Conservation (phyloP, 2,797 vertebrate species). For the Anguilla pacifica region DNA sequence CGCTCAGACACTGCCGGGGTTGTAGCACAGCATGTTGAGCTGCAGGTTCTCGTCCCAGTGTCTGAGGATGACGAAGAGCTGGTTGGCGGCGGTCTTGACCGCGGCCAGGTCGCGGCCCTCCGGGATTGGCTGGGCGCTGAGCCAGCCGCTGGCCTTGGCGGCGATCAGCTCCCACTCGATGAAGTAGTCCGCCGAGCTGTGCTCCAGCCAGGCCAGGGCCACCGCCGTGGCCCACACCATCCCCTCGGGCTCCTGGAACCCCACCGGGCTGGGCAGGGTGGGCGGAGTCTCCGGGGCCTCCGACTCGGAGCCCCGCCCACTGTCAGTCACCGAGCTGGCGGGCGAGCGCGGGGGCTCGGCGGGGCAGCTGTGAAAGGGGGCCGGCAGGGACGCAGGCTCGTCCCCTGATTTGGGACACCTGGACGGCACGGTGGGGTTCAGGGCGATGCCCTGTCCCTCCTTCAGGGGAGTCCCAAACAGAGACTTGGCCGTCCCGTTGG, state of each 20-base stretch:
- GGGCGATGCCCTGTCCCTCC: constrained; percentile 42
- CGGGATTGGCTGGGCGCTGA: constrained; percentile 80
- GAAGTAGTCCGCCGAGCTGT: constrained; percentile 90
- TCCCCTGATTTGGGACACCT: constrained; percentile 42
- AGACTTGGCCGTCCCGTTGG: fast-evolving
- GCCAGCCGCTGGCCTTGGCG: constrained; percentile 90
- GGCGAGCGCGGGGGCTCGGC: constrained; percentile 52
- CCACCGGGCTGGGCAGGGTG: constrained; percentile 43
- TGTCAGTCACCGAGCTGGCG: constrained; percentile 36
- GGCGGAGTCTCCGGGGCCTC: constrained; percentile 2
- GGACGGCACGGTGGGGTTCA: constrained; percentile 46
- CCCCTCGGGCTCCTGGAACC: constrained; percentile 69
- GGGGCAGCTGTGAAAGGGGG: constrained; percentile 48
- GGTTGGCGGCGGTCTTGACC: constrained; percentile 86
- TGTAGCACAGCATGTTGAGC: constrained; percentile 95
- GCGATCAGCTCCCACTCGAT: constrained; percentile 95
- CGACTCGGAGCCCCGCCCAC: constrained; percentile 45
- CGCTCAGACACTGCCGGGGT: constrained; percentile 83
- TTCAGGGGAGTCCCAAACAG: neutral
- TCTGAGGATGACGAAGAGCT: constrained; percentile 94
- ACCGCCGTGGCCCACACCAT: constrained; percentile 93
- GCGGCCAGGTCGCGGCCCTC: constrained; percentile 76
- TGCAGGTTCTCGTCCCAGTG: constrained; percentile 98
- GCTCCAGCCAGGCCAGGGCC: constrained; percentile 93
- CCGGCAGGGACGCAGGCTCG: constrained; percentile 48